A percentile compares a stretch with the other conserved stretches of the same genome.
Conservation (phyloP, 2,888 invertebrate species). For the Thumatha senex region DNA sequence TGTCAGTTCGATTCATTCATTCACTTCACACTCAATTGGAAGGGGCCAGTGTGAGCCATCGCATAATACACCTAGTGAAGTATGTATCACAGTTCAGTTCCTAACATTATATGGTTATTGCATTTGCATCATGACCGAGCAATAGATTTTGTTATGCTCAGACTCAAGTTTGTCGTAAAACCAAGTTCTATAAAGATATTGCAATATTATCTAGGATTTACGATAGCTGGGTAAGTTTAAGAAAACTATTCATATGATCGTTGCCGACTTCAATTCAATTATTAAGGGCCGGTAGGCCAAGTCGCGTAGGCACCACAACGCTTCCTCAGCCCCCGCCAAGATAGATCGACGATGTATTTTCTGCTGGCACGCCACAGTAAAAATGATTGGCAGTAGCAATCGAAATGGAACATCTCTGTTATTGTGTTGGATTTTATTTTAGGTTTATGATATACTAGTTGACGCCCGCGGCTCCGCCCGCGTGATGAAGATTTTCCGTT, state of each 20-base stretch:
- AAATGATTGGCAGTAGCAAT: too few species aligned
- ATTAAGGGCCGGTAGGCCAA: too few species aligned
- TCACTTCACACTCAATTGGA: constrained; percentile 52
- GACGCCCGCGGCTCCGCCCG: too few species aligned
- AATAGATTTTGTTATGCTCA: constrained; percentile 38
- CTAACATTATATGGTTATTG: not conserved
- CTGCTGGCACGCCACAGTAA: too few species aligned
- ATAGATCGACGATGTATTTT: too few species aligned
- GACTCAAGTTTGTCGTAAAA: constrained; percentile 22
- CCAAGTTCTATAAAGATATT: constrained; percentile 31
- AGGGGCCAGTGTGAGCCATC: constrained; percentile 34
- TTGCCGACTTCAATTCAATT: too few species aligned
- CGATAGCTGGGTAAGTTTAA: constrained; percentile 5
- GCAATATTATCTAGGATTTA: constrained; percentile 32
- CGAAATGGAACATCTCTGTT: too few species aligned
- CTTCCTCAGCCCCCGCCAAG: too few species aligned
- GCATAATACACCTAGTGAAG: constrained; percentile 4
- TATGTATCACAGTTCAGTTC: constrained; percentile 6
- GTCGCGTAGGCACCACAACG: too few species aligned
- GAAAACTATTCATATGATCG: constrained; percentile 10
- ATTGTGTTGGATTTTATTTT: too few species aligned
- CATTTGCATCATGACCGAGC: constrained; percentile 37
- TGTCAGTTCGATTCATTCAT: constrained; percentile 48
- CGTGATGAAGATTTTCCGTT: too few species aligned
- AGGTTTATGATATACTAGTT: too few species aligned